Evolutionary conservation across 2,888 invertebrate genomes (phyloP), one percentile per base, ranked within the genome.

Genomic region (Teleogryllus oceanicus): DNA sequence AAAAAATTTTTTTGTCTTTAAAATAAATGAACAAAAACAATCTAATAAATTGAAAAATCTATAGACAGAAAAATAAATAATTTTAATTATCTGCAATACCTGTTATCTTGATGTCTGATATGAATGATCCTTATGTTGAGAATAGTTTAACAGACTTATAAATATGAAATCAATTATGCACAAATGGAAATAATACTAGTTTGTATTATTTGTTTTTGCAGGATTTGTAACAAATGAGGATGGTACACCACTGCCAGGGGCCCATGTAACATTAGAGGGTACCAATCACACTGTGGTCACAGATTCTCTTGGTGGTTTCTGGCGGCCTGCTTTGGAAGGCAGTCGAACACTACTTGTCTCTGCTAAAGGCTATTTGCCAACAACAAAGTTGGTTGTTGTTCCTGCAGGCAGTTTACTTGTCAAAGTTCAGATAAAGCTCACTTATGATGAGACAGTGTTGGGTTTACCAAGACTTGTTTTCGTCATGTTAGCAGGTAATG

Each of bases 381-480:
- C 87, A 75, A 88, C 89, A 50, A 91, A 89, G 83, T 86, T 89
- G 78, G 85, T 92, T 11, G 86, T 86, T 83, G 85, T 86, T 11
- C 84, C 86, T 2, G 83, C 85, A 62, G 83, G 84, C 2, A 83
- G 84, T 2, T 85, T 88, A 77, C 85, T 87, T 74, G 84, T 89
- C 2, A 85, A 86, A 49, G 88, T 94, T 1, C 88, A 94, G 82
- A 91, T 95, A 83, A 92, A 92, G 83, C 85, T 96, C 80, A 89
- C 90, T 77, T 88, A 88, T 16, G 92, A 94, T 84, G 92, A 92
- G 83, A 89, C 88, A 81, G 90, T 95, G 20, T 88, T 93, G 83
- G 95, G 95, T 0, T 87, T 96, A 88, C 94, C 95, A 0, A 88
- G 95, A 50, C 88, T 94, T 37, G 89, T 92, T 2, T 96, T 96